Evolutionary conservation across 2,113 vertebrate species (phyloP).

Genomic region (Sinocyclocheilus rhinocerous): DNA sequence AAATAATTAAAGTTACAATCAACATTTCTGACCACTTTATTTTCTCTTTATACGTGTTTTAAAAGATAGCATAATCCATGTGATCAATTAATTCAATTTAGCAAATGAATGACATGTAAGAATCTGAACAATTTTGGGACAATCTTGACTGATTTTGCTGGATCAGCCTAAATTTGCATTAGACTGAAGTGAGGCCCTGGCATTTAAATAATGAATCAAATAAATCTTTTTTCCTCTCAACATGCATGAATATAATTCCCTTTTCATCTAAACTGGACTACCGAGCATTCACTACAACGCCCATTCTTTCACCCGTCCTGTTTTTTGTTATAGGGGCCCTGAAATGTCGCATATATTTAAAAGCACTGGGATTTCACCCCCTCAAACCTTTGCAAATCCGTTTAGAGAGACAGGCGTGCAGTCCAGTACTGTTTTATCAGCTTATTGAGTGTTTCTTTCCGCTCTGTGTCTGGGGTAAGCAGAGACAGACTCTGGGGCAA

Average conservation of each 20-base stretch:
- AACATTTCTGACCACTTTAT: background rate
- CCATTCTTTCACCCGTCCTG: slow-evolving; percentile 53
- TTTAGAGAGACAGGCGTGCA: slow-evolving; percentile 58
- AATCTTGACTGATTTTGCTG: background rate
- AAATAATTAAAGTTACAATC: background rate
- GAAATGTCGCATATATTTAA: slow-evolving; percentile 61
- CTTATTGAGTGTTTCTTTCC: slow-evolving; percentile 56
- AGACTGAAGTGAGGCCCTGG: slow-evolving; percentile 2
- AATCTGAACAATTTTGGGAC: slow-evolving; percentile 1
- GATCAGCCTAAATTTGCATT: slow-evolving; percentile 7
- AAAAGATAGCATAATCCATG: background rate
- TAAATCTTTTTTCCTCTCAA: slow-evolving; percentile 48
- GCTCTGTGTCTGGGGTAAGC: slow-evolving; percentile 31
- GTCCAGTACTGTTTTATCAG: slow-evolving; percentile 51
- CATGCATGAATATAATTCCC: slow-evolving; percentile 42
- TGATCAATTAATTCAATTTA: background rate
- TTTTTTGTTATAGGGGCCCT: slow-evolving; percentile 54
- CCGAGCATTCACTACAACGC: slow-evolving; percentile 36
- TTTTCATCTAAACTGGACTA: slow-evolving; percentile 45
- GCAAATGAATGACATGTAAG: background rate
- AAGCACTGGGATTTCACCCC: slow-evolving; percentile 51
- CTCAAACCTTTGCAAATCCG: slow-evolving; percentile 51
- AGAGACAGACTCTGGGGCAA: slow-evolving; percentile 3
- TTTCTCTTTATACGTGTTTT: background rate
- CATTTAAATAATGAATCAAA: slow-evolving; percentile 39